Percentiles rank a stretch among this genome's conserved stretches.
Evolutionary conservation across 2,888 invertebrate species (phyloP).

Genomic region (Nemoura dubitans): DNA sequence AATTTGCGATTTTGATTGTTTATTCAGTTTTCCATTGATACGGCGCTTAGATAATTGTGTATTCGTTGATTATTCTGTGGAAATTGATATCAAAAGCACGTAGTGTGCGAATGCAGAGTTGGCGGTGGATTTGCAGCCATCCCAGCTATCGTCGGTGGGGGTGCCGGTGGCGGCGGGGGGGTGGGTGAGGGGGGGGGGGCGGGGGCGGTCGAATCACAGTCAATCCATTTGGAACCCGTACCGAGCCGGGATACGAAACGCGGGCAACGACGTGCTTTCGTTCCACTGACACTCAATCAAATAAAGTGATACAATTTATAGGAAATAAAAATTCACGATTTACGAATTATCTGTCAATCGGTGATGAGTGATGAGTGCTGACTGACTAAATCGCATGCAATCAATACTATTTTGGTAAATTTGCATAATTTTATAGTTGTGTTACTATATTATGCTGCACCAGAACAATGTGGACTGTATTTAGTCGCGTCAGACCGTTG

Average conservation of each 20-base stretch:
- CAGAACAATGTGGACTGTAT: not conserved
- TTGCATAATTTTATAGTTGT: constrained; percentile 7
- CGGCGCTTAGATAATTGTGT: not conserved
- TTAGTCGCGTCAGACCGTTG: not conserved
- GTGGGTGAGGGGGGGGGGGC: not conserved
- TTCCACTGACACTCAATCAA: constrained; percentile 31
- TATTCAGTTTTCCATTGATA: constrained; percentile 14
- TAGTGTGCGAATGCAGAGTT: not conserved
- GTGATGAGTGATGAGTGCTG: not conserved
- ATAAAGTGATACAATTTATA: constrained; percentile 23
- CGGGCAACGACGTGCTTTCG: constrained; percentile 13
- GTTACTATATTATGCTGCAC: not conserved
- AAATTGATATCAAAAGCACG: constrained; percentile 23
- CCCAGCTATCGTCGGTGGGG: not conserved
- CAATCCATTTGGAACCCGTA: constrained; percentile 22
- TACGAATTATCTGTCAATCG: constrained; percentile 19
- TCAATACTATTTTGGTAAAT: not conserved
- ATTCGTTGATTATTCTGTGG: constrained; percentile 1
- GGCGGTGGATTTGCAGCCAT: not conserved
- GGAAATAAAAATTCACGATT: constrained; percentile 25
- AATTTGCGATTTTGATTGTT: constrained; percentile 10
- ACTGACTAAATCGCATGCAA: not conserved
- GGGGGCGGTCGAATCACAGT: constrained; percentile 28
- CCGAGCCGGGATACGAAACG: not conserved
- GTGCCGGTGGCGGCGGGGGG: not conserved